phyloP scores from a whole-genome alignment of 2,888 invertebrate genomes.

The Tipula vernalis region DNA sequence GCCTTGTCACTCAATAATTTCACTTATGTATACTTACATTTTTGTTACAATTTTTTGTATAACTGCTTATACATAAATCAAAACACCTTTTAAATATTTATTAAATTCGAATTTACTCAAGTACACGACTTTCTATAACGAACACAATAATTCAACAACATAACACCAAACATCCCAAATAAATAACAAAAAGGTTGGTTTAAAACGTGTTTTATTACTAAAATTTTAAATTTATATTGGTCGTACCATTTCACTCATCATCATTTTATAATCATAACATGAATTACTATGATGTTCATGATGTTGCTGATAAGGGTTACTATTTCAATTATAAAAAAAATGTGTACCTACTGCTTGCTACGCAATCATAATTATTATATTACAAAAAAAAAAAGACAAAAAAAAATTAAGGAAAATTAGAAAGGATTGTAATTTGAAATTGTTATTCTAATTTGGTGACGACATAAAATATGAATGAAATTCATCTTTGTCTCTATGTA shows the following conservation, averaged over 20 bases:
- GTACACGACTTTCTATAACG: background rate
- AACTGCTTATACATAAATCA: background rate
- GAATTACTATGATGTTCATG: background rate
- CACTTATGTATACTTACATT: no score
- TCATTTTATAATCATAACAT: background rate
- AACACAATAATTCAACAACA: background rate
- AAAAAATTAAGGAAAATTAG: background rate
- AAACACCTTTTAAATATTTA: background rate
- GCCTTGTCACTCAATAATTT: no score
- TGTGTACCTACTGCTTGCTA: background rate
- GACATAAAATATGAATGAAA: background rate
- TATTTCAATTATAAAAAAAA: background rate
- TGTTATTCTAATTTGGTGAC: slow-evolving; percentile 4
- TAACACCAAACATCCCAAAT: background rate
- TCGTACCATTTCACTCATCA: background rate
- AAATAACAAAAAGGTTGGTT: background rate
- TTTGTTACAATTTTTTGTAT: no score
- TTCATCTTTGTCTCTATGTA: background rate
- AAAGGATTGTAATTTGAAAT: background rate
- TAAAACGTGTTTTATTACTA: background rate
- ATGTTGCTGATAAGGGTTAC: background rate
- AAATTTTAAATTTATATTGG: background rate
- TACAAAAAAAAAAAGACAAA: background rate
- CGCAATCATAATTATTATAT: background rate
- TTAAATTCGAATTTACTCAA: background rate